Percentiles rank a stretch among this genome's conserved stretches.
phyloP scores from a whole-genome alignment of 2,797 vertebrate genomes.

The Carduelis carduelis region DNA sequence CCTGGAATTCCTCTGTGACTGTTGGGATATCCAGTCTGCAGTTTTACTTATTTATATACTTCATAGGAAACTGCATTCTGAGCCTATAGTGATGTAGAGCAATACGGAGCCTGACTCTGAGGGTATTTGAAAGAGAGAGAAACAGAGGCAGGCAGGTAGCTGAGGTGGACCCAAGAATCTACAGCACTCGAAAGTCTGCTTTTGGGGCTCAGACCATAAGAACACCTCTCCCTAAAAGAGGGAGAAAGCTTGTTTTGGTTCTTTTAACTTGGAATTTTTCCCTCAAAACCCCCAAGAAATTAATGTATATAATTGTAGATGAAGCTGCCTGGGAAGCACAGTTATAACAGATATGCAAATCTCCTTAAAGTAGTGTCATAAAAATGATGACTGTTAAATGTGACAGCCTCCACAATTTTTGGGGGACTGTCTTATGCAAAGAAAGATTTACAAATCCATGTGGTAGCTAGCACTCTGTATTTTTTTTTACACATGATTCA shows the following conservation, averaged over 20 bases:
- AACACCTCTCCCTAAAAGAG: neutral
- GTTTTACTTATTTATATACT: neutral
- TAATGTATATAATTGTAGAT: neutral
- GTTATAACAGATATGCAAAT: neutral
- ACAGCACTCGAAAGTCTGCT: neutral
- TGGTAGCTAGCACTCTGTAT: neutral
- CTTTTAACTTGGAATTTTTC: neutral
- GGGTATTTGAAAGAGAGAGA: neutral
- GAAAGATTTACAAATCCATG: neutral
- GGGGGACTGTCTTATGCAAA: neutral
- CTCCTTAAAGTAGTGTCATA: neutral
- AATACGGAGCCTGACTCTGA: neutral
- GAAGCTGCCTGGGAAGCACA: neutral
- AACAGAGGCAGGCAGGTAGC: neutral
- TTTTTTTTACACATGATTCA: neutral
- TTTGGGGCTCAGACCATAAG: neutral
- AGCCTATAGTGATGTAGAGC: neutral
- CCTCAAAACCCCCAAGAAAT: fast-evolving
- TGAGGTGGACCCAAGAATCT: neutral
- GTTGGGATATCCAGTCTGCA: neutral
- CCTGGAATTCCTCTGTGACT: neutral
- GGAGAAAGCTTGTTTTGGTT: neutral
- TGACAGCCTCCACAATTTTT: neutral
- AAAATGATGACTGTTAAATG: neutral
- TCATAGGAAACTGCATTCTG: neutral